phyloP scores from a whole-genome alignment of 1,140 invertebrate species.

The Eriosoma lanigerum region DNA sequence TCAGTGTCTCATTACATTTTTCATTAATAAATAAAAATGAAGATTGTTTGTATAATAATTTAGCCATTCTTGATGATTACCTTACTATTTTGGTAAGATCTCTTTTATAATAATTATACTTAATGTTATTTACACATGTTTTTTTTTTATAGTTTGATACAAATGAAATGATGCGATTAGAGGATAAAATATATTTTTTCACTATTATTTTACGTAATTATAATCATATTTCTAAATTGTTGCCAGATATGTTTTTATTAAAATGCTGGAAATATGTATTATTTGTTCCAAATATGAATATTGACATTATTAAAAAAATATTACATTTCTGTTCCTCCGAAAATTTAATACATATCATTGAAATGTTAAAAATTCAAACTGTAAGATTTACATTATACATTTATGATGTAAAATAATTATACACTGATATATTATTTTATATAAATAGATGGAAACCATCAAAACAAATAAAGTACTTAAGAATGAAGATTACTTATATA shows the following conservation, averaged over 20 bases:
- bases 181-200: slow-evolving; percentile 1
- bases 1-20: neutral
- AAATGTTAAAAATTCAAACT: slow-evolving; percentile 6
- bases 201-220: neutral
- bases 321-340: neutral
- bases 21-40: slow-evolving; percentile 1
- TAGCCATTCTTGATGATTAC: neutral
- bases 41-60: slow-evolving; percentile 18
- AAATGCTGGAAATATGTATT: slow-evolving; percentile 17
- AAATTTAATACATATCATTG: neutral
- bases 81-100: neutral
- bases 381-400: slow-evolving; percentile 13
- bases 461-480: neutral
- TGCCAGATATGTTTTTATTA: neutral
- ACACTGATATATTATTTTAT: neutral
- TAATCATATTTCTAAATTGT: neutral
- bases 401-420: too few relatives aligned
- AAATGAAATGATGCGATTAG: neutral
- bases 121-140: neutral
- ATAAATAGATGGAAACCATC: slow-evolving; percentile 1
- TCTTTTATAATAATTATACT: neutral
- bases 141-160: slow-evolving; percentile 12
- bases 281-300: neutral
- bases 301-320: neutral
- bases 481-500: neutral